phyloP scores from a whole-genome alignment of 2,888 invertebrate genomes.

The Tenthredo scrophulariae region DNA sequence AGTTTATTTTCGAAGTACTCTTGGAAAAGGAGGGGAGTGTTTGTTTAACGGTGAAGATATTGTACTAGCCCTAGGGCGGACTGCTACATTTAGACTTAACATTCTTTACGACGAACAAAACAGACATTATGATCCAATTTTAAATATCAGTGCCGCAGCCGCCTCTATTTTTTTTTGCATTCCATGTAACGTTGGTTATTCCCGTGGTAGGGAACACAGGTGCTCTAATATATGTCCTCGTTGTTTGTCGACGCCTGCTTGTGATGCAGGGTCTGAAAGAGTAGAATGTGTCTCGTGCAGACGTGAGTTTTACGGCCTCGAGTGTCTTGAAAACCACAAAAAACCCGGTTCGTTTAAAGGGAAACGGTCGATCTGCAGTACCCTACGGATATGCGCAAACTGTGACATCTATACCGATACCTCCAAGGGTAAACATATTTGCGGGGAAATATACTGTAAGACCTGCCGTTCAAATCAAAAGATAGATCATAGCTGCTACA shows the following conservation, averaged over 20 bases:
- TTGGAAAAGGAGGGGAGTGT: background rate
- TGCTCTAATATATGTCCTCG: no score
- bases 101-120: slow-evolving; percentile 22
- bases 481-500: background rate
- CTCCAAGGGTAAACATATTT: background rate
- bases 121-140: slow-evolving; percentile 28
- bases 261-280: background rate
- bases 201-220: no score
- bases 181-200: no score
- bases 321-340: background rate
- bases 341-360: no score
- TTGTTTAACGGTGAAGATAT: slow-evolving; percentile 32
- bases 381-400: no score
- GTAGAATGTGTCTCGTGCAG: background rate
- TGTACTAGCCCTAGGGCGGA: background rate
- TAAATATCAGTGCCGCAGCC: no score
- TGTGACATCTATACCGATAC: no score
- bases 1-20: slow-evolving; percentile 23
- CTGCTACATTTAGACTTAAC: background rate
- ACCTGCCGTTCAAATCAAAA: background rate
- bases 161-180: no score
- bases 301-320: background rate
- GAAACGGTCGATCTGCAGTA: no score
- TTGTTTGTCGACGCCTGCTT: background rate
- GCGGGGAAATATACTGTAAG: background rate